Percentiles rank a stretch among this genome's conserved stretches.
Evolutionary conservation across 2,888 invertebrate species (phyloP).

Genomic region (Teleogryllus oceanicus): DNA sequence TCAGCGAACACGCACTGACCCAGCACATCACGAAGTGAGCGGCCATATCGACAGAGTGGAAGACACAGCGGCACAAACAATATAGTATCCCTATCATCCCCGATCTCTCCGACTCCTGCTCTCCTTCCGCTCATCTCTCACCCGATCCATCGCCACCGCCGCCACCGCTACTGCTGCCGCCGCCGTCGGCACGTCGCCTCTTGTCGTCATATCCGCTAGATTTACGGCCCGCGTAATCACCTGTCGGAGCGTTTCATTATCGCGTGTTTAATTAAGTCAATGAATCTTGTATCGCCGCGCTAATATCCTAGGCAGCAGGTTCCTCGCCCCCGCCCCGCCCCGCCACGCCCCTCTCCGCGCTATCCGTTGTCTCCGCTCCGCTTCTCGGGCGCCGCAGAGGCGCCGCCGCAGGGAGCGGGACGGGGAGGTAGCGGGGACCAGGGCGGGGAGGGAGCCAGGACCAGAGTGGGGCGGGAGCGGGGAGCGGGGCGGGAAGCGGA

Average conservation of each 20-base stretch:
- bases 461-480: no score
- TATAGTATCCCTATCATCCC: no score
- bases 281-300: slow-evolving; percentile 18
- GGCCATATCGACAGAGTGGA: no score
- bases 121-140: no score
- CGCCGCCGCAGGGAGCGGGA: no score
- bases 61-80: no score
- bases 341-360: background rate
- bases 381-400: background rate
- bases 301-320: background rate
- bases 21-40: no score
- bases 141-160: background rate
- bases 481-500: background rate
- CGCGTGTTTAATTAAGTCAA: slow-evolving; percentile 18
- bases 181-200: slow-evolving; percentile 4
- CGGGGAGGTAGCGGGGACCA: no score
- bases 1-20: no score
- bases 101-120: no score
- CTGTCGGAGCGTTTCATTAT: slow-evolving; percentile 18
- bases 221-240: slow-evolving; percentile 8
- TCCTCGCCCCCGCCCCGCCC: background rate
- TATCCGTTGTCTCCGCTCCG: background rate
- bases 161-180: background rate
- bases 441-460: background rate
- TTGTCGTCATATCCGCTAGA: slow-evolving; percentile 6